Base-by-base conservation (phyloP, 2,888 invertebrate genomes). In the Meteorus cinctellus region DNA sequence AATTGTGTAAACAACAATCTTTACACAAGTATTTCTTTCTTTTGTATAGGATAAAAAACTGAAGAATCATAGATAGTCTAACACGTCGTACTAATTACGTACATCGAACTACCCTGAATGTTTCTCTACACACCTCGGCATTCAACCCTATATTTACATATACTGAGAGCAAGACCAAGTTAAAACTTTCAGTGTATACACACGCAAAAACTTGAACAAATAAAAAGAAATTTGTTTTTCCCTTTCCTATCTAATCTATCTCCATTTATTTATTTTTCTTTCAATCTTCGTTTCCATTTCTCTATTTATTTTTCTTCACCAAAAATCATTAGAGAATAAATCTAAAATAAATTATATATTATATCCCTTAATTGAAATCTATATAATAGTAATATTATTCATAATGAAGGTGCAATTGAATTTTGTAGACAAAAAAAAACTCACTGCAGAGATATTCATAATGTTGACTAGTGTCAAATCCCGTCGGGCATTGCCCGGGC, bases 401-500 rank as follows among this genome's bases (percentile, higher is more conserved):
- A 12, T 12, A 34, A 41, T 12, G 41, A 41, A 41, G 0, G 6
- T 41, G 4, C 2, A 41, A 41, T 41, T 41, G 12, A 41, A 12
- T 41, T 41, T 41, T 12, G 8, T 41, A 41, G 8, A 41, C 8
- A 41, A 41, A 41, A 2, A 24, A 6, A 12, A 48, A 81, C 84
- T 83, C 81, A 84, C 84, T 71, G 79, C 83, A 84, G 72, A 85
- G 82, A 77, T 78, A 79, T 79, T 77, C 77, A 76, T 84, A 85
- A 76, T 79, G 80, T 70, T 68, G 72, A 77, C 83, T 83, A 72
- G 78, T 80, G 51, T 80, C 75, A 75, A 83, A 81, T 79, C 83
- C 83, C 80, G 80, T 79, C 78, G 83, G 83, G 83, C 83, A 82
- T 55, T 78, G 77, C 78, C 82, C 83, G 70, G 82, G 83, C 59